These are phyloP conservation scores for Empidonax traillii DNA, from an alignment of 2,113 vertebrate species.

Conservation along the genomic window DNA sequence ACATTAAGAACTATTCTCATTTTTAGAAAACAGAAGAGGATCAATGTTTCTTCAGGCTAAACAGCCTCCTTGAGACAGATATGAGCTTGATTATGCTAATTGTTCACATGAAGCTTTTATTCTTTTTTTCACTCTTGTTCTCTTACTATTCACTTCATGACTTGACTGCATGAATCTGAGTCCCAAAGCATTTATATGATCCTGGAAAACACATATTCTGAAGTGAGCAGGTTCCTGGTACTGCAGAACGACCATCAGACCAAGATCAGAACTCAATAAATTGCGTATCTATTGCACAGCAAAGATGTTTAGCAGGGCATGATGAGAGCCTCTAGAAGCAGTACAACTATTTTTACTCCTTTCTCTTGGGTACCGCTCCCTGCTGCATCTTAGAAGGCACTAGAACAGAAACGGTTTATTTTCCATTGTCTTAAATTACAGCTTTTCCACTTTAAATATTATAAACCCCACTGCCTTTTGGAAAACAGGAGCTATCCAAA, in stretches of 20 bases:
- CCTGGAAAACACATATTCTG: not conserved
- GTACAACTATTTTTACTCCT: not conserved
- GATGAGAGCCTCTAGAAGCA: not conserved
- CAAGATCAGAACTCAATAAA: not conserved
- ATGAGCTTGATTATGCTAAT: not conserved
- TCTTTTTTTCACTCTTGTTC: not conserved
- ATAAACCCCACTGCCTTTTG: not conserved
- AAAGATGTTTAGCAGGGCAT: not conserved
- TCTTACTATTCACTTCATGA: not conserved
- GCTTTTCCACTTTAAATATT: not conserved
- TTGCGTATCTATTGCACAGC: not conserved
- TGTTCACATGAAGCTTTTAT: not conserved
- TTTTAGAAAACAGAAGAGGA: not conserved
- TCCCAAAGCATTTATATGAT: not conserved
- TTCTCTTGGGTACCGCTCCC: not conserved
- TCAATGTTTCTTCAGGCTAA: not conserved
- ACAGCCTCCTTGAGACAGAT: not conserved
- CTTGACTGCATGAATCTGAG: not conserved
- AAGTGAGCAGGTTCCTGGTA: not conserved
- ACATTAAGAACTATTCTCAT: not conserved
- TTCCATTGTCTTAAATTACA: not conserved
- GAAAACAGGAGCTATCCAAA: not conserved
- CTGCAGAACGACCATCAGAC: not conserved
- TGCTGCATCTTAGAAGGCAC: not conserved
- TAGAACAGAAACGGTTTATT: not conserved